These are phyloP conservation scores for Amazona vittata DNA, from an alignment of 2,113 vertebrate genomes.

Conservation along the genomic window DNA sequence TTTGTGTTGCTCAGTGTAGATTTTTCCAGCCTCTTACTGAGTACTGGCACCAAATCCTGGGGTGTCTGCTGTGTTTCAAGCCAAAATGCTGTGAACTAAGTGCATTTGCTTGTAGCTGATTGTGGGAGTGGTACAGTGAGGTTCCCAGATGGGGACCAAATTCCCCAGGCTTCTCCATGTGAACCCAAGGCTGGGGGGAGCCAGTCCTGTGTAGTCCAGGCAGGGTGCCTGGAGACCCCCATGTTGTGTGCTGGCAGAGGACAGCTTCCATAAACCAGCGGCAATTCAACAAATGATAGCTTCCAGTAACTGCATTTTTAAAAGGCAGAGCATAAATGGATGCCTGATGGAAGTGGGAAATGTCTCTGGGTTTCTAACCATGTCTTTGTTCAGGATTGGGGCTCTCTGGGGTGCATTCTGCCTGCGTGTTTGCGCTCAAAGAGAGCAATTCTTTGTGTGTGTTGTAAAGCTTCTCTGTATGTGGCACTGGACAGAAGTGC, in stretches of 20 bases:
- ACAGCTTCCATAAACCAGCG: not conserved
- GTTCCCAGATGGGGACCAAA: not conserved
- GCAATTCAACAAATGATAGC: not conserved
- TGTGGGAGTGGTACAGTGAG: not conserved
- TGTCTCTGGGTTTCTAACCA: not conserved
- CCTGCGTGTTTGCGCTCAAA: not conserved
- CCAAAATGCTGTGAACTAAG: not conserved
- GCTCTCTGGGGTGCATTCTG: not conserved
- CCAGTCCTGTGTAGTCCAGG: not conserved
- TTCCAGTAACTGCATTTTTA: not conserved
- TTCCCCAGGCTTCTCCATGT: not conserved
- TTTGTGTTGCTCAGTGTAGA: not conserved
- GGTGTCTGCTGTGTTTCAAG: not conserved
- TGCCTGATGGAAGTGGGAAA: not conserved
- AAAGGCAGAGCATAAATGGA: not conserved
- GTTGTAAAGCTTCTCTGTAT: not conserved
- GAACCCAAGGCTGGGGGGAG: rapidly evolving
- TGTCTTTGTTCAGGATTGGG: not conserved
- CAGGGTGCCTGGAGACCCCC: not conserved
- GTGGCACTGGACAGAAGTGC: not conserved
- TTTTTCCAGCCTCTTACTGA: not conserved
- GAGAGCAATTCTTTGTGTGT: constrained; percentile 38
- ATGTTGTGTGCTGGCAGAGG: not conserved
- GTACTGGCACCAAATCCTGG: not conserved
- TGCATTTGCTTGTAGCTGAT: not conserved